phyloP scores from a whole-genome alignment of 23 tunicate species.

The Halocynthia aurantium region DNA sequence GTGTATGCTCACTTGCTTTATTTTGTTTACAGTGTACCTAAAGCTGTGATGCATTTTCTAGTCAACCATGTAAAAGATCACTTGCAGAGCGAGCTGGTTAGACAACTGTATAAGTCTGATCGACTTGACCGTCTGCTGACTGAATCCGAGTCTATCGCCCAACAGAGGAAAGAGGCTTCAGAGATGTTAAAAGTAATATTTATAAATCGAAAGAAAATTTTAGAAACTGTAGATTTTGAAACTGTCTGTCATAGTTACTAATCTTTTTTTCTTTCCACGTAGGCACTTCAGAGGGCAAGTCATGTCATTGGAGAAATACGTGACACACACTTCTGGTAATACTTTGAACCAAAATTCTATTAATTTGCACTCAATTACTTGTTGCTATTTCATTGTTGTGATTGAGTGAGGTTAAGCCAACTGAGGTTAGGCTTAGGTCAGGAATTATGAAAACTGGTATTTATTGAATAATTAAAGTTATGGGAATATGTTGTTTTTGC shows the following conservation, averaged over 20 bases:
- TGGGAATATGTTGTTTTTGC: too few relatives aligned
- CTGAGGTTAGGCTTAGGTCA: too few relatives aligned
- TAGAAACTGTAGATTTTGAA: background rate
- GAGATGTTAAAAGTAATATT: conserved; percentile 51
- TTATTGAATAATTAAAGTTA: too few relatives aligned
- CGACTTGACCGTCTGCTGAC: conserved; percentile 61
- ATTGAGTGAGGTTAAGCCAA: too few relatives aligned
- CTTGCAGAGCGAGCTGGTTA: conserved; percentile 75
- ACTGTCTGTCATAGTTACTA: background rate
- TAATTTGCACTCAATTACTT: too few relatives aligned
- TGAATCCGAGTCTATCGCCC: conserved; percentile 74
- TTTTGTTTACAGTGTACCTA: conserved; percentile 65
- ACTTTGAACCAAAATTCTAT: too few relatives aligned
- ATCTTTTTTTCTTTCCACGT: background rate
- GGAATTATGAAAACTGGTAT: too few relatives aligned
- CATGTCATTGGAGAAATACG: conserved; percentile 73
- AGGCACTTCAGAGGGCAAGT: conserved; percentile 75
- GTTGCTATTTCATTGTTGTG: too few relatives aligned
- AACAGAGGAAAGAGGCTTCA: conserved; percentile 55
- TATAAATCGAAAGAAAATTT: background rate
- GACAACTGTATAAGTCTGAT: conserved; percentile 79
- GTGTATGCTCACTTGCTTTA: background rate
- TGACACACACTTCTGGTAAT: conserved; percentile 70
- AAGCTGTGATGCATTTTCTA: conserved; percentile 92
- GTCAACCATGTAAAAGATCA: conserved; percentile 90